These are phyloP conservation scores for Vesta saturnalis DNA, from an alignment of 2,888 invertebrate genomes.

Conservation along the genomic window DNA sequence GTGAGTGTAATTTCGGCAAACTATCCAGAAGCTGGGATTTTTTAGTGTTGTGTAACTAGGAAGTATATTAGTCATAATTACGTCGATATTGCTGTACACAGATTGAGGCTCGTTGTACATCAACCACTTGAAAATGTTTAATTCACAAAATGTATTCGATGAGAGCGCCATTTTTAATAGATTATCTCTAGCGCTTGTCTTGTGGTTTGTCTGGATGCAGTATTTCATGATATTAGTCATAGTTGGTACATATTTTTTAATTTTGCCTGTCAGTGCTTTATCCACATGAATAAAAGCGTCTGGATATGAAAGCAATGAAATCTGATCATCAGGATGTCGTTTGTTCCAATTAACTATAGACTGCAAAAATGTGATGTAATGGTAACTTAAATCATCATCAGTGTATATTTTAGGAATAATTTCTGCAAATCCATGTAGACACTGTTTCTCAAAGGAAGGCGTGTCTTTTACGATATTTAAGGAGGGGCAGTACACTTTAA, in stretches of 20 bases:
- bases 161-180: neutral
- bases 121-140: neutral
- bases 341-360: constrained; percentile 20
- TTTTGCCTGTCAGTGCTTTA: neutral
- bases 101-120: constrained; percentile 3
- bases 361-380: constrained; percentile 2
- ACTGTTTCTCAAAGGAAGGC: constrained; percentile 23
- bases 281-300: neutral
- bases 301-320: neutral
- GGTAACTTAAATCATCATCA: neutral
- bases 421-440: constrained; percentile 16
- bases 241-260: too few relatives aligned
- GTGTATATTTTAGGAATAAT: neutral
- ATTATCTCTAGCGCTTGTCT: neutral
- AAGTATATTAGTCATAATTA: neutral
- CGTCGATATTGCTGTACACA: neutral
- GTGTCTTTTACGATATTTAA: constrained; percentile 5
- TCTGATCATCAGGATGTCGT: constrained; percentile 12
- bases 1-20: constrained; percentile 19
- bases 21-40: constrained; percentile 16
- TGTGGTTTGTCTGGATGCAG: neutral
- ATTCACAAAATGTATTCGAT: neutral
- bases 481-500: neutral
- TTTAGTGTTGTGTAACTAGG: neutral
- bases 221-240: neutral